phyloP scores from a whole-genome alignment of 2,888 invertebrate genomes.

The Hirtodrosophila duncani region DNA sequence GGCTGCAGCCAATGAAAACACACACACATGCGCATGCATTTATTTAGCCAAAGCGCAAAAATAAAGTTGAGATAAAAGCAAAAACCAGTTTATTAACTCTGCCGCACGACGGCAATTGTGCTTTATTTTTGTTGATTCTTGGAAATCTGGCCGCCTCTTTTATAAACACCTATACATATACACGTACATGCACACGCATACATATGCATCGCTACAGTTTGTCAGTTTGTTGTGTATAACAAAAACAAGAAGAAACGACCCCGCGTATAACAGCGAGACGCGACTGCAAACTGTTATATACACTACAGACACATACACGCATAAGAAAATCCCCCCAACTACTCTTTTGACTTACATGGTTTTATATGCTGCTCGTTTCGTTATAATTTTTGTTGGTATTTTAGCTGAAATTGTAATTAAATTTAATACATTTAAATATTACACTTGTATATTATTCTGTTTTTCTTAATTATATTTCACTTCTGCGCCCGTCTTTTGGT shows the following conservation, averaged over 20 bases:
- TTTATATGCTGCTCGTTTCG: too few species aligned
- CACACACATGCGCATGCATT: too few species aligned
- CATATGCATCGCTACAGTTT: conserved; percentile 29
- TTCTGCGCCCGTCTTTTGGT: too few species aligned
- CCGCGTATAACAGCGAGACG: conserved; percentile 33
- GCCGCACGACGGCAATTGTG: not conserved
- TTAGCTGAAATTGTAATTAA: too few species aligned
- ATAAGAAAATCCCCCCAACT: too few species aligned
- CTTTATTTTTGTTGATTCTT: conserved; percentile 29
- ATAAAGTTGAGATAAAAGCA: conserved; percentile 13
- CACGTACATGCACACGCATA: too few species aligned
- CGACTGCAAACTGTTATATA: conserved; percentile 8
- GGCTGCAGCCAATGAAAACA: not conserved
- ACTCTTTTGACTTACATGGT: too few species aligned
- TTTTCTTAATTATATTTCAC: too few species aligned
- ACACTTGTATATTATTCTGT: too few species aligned
- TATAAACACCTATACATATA: too few species aligned
- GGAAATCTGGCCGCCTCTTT: conserved; percentile 46
- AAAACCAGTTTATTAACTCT: conserved; percentile 33
- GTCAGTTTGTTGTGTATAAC: conserved; percentile 44
- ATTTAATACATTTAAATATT: too few species aligned
- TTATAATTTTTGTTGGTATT: too few species aligned
- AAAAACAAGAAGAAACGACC: conserved; percentile 20
- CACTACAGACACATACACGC: conserved; percentile 6
- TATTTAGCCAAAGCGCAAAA: not conserved